phyloP scores from a whole-genome alignment of 92 coral and sea anemone species.

The Actinernus sp. region DNA sequence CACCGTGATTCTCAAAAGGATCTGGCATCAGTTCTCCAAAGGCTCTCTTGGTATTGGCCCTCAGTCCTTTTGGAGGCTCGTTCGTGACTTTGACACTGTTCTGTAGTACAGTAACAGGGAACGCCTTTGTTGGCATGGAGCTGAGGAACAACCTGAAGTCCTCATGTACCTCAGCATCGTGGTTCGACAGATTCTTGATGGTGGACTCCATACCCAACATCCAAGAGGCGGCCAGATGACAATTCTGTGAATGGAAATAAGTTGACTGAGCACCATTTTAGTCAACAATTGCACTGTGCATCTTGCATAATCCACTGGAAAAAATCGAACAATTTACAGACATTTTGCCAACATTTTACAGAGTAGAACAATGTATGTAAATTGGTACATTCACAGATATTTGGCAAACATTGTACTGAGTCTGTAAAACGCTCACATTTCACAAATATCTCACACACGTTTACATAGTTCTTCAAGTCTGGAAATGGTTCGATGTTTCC shows the following conservation, averaged over 20 bases:
- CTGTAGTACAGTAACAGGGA: conserved; percentile 97
- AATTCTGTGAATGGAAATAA: conserved; percentile 89
- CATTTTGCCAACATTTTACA: too few relatives aligned
- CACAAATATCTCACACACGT: too few relatives aligned
- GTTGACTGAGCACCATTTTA: too few relatives aligned
- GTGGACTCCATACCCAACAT: conserved; percentile 98
- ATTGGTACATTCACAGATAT: too few relatives aligned
- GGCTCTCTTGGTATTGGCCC: conserved; percentile 96
- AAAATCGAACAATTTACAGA: too few relatives aligned
- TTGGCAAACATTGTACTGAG: too few relatives aligned
- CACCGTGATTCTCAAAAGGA: conserved; percentile 96
- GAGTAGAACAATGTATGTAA: too few relatives aligned
- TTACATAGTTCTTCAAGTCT: too few relatives aligned
- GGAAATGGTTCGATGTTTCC: too few relatives aligned
- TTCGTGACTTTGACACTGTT: conserved; percentile 99
- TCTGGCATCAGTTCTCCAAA: conserved; percentile 94
- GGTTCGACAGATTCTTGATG: conserved; percentile 80
- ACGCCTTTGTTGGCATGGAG: conserved; percentile 96
- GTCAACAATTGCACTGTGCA: too few relatives aligned
- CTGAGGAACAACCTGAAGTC: conserved; percentile 98
- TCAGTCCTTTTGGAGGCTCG: conserved; percentile 99
- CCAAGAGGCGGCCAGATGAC: conserved; percentile 99
- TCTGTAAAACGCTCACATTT: too few relatives aligned
- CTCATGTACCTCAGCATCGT: conserved; percentile 93
- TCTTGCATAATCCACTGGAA: background rate